These are phyloP conservation scores for Drosophila nebulosa DNA, from an alignment of 1,140 invertebrate species.

Conservation along the genomic window DNA sequence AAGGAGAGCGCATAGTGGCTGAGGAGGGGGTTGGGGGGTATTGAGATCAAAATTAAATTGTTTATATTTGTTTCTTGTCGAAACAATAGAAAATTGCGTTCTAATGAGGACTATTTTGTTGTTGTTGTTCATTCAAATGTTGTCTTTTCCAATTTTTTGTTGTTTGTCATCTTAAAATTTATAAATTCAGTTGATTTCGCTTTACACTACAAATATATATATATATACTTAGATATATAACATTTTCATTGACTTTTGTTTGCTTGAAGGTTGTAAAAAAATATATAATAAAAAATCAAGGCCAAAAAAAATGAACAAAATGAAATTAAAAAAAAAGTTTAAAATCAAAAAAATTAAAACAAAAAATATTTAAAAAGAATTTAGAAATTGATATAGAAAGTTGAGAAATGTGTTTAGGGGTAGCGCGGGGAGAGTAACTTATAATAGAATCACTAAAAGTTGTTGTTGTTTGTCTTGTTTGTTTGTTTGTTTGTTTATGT, in stretches of 20 bases:
- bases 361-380: slow-evolving; percentile 40
- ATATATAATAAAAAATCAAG: slow-evolving; percentile 11
- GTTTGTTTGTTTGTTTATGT: slow-evolving; percentile 66
- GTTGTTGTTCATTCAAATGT: slow-evolving; percentile 49
- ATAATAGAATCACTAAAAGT: slow-evolving; percentile 77
- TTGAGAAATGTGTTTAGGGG: background rate
- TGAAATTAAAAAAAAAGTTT: slow-evolving; percentile 35
- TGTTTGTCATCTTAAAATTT: slow-evolving; percentile 54
- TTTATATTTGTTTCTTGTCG: background rate
- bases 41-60: slow-evolving; percentile 76
- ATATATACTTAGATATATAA: background rate
- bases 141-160: slow-evolving; percentile 24
- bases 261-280: background rate
- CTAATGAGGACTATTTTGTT: background rate
- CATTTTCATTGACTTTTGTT: background rate
- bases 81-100: background rate
- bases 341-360: slow-evolving; percentile 46
- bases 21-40: slow-evolving; percentile 3
- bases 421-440: slow-evolving; percentile 53
- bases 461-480: slow-evolving; percentile 66
- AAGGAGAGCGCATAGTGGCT: background rate
- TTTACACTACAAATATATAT: slow-evolving; percentile 63
- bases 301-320: slow-evolving; percentile 57
- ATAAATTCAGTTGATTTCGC: slow-evolving; percentile 74
- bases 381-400: slow-evolving; percentile 5